Conservation (phyloP, 2,797 vertebrate genomes). For the Nannoperca obscura region DNA sequence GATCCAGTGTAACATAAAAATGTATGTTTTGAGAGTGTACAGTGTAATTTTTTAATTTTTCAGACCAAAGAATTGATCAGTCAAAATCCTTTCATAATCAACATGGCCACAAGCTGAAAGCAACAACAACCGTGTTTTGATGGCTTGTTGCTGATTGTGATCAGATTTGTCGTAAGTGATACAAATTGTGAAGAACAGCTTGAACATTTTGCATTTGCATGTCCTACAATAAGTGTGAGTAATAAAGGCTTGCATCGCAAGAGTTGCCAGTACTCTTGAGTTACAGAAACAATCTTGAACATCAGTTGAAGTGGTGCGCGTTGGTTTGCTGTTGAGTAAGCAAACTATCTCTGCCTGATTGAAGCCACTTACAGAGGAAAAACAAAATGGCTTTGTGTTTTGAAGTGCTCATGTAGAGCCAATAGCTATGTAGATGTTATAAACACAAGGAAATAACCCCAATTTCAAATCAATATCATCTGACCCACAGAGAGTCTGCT, state of each 20-base stretch:
- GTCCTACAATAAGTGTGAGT: background rate
- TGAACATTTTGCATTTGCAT: conserved; percentile 12
- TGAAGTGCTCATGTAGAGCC: conserved; percentile 27
- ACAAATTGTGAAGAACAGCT: conserved; percentile 1
- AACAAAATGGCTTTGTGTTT: conserved; percentile 29
- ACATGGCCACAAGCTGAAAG: background rate
- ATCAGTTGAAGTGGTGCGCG: conserved; percentile 11
- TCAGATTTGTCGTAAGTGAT: background rate
- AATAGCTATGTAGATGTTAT: background rate
- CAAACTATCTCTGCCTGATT: conserved; percentile 33
- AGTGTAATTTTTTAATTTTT: background rate
- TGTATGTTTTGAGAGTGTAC: background rate
- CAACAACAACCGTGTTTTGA: background rate
- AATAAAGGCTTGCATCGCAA: background rate
- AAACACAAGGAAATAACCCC: background rate
- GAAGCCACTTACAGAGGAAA: conserved; percentile 25
- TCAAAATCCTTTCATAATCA: background rate
- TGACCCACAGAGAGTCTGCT: conserved; percentile 10
- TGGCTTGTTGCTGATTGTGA: background rate
- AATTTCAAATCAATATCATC: conserved; percentile 18
- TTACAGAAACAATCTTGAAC: conserved; percentile 31
- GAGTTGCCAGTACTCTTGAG: conserved; percentile 12
- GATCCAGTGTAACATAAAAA: background rate
- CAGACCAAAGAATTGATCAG: background rate
- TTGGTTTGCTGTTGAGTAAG: conserved; percentile 13